A percentile compares a stretch with the other conserved stretches of the same genome.
These are phyloP conservation scores for Bellardia pandia DNA, from an alignment of 2,888 invertebrate genomes.

Conservation along the genomic window DNA sequence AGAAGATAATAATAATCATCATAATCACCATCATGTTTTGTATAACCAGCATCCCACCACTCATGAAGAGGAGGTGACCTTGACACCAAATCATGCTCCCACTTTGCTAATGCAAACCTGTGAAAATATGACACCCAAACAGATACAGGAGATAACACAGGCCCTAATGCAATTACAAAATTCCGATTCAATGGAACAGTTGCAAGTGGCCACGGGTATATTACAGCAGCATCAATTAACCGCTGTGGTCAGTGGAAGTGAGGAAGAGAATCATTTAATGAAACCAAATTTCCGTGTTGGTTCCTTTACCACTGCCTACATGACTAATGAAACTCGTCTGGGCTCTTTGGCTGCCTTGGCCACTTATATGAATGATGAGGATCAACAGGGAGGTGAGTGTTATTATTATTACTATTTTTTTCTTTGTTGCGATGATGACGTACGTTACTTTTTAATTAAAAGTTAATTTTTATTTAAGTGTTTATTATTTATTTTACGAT, in stretches of 20 bases:
- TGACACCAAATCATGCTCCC: constrained; percentile 78
- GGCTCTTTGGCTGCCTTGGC: constrained; percentile 83
- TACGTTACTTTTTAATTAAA: neutral
- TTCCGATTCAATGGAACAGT: constrained; percentile 47
- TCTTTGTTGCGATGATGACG: neutral
- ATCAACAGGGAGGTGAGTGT: constrained; percentile 81
- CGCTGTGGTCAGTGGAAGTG: constrained; percentile 77
- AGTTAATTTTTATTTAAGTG: constrained; percentile 2
- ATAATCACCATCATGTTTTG: constrained; percentile 27
- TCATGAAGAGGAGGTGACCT: constrained; percentile 41
- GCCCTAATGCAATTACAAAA: constrained; percentile 82
- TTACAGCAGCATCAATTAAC: constrained; percentile 47
- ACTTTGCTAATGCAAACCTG: constrained; percentile 87
- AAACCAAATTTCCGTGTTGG: constrained; percentile 89
- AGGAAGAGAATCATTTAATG: constrained; percentile 85
- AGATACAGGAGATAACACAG: constrained; percentile 86
- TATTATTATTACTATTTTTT: neutral
- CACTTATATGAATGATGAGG: constrained; percentile 82
- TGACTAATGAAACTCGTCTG: constrained; percentile 81
- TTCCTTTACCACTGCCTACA: constrained; percentile 83
- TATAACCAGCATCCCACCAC: constrained; percentile 36
- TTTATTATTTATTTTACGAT: constrained; percentile 39
- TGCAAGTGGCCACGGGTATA: neutral
- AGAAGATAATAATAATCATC: constrained; percentile 81
- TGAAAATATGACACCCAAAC: constrained; percentile 86